Percentiles rank a stretch among this genome's conserved stretches.
These are phyloP conservation scores for Saguinus midas DNA, from an alignment of 2,113 vertebrate genomes.

Conservation along the genomic window DNA sequence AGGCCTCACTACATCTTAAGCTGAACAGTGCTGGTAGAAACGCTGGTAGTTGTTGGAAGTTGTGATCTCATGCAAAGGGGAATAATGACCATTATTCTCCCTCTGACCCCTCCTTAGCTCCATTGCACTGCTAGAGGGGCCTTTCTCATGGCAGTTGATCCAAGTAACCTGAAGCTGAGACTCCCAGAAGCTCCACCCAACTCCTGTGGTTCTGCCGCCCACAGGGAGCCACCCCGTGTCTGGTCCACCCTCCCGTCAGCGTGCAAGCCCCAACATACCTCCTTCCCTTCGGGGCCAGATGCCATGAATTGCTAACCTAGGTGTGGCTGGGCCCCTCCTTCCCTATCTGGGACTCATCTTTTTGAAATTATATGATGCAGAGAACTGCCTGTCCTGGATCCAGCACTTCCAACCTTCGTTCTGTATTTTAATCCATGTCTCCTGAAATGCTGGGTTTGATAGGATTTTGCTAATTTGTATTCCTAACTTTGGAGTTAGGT, in stretches of 20 bases:
- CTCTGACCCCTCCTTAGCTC: conserved; percentile 30
- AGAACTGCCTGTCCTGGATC: conserved; percentile 20
- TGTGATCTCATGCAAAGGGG: not conserved
- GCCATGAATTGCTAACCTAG: conserved; percentile 84
- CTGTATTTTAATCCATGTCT: not conserved
- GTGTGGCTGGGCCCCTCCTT: conserved; percentile 81
- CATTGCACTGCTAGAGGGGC: not conserved
- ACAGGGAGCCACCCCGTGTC: conserved; percentile 64
- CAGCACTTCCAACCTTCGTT: conserved; percentile 12
- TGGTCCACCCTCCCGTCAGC: conserved; percentile 65
- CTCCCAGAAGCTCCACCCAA: conserved; percentile 49
- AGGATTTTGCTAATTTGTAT: not conserved
- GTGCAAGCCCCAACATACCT: conserved; percentile 82
- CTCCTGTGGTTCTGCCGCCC: conserved; percentile 55
- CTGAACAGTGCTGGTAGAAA: not conserved
- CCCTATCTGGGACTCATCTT: conserved; percentile 38
- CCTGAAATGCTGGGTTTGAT: not conserved
- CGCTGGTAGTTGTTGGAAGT: not conserved
- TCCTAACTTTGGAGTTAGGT: not conserved
- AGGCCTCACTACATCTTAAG: not conserved
- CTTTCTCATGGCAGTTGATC: not conserved
- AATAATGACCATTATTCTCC: not conserved
- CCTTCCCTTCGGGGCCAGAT: conserved; percentile 81
- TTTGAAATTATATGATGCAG: conserved; percentile 40
- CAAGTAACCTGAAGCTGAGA: conserved; percentile 1